phyloP scores from a whole-genome alignment of 2,797 vertebrate species.

The Anguilla pacifica region DNA sequence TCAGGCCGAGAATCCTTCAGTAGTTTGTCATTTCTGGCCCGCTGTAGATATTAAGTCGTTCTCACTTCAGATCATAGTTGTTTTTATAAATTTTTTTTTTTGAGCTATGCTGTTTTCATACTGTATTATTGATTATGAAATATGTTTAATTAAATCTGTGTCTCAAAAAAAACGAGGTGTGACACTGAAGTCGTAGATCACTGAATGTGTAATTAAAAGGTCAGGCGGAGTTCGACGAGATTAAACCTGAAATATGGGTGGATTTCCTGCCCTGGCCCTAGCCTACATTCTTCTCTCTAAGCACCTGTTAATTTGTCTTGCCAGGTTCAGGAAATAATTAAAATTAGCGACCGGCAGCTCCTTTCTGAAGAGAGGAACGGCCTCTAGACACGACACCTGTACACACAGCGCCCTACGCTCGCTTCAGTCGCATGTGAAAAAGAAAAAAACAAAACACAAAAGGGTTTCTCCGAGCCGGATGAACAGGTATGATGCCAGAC shows the following conservation, averaged over 20 bases:
- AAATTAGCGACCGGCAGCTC: background rate
- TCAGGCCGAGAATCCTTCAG: too few relatives aligned
- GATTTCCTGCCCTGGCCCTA: background rate
- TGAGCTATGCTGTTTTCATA: background rate
- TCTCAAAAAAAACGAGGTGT: too few relatives aligned
- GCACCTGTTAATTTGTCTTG: slow-evolving; percentile 5
- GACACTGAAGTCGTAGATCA: background rate
- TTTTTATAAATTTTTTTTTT: background rate
- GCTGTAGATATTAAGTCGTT: background rate
- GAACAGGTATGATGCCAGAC: background rate
- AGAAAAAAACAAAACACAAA: background rate
- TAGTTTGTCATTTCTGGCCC: background rate
- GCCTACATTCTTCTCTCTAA: background rate
- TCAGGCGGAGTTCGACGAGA: slow-evolving; percentile 16
- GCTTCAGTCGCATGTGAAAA: background rate
- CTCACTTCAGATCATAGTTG: background rate
- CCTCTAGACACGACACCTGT: background rate
- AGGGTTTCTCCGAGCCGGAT: background rate
- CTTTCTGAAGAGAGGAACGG: background rate
- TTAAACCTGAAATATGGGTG: background rate
- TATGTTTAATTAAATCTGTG: too few relatives aligned
- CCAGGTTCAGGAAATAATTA: background rate
- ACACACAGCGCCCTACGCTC: background rate
- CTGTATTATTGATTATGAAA: too few relatives aligned
- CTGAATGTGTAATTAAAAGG: background rate